Conservation (phyloP, 1,140 invertebrate genomes). For the Metopolophium dirhodum region DNA sequence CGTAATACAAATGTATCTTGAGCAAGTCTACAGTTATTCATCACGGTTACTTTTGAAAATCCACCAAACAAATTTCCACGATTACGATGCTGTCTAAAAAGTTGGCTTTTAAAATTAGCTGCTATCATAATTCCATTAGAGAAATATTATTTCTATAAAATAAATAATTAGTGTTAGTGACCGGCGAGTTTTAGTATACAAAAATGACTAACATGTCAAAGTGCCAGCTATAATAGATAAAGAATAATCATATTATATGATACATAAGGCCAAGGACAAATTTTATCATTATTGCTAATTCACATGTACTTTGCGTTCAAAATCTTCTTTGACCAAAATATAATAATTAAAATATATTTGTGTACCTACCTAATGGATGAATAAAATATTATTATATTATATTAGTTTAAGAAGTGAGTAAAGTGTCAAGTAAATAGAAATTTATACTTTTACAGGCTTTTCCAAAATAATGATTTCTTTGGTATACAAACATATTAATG, state of each 20-base stretch:
- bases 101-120: neutral
- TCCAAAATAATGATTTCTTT: neutral
- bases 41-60: neutral
- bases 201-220: slow-evolving; percentile 27
- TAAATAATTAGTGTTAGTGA: slow-evolving; percentile 18
- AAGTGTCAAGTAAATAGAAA: neutral
- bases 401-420: neutral
- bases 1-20: slow-evolving; percentile 39
- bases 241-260: slow-evolving; percentile 41
- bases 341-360: neutral
- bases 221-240: slow-evolving; percentile 22
- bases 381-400: neutral
- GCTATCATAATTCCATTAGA: slow-evolving; percentile 23
- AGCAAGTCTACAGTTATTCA: slow-evolving; percentile 1
- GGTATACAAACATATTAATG: neutral
- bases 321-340: neutral
- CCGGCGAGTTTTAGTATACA: neutral
- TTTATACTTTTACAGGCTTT: neutral
- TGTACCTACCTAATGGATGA: neutral
- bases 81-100: neutral
- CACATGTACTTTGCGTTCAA: neutral
- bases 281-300: slow-evolving; percentile 28
- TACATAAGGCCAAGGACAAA: slow-evolving; percentile 47
- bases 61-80: neutral
- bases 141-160: neutral